These are phyloP conservation scores for Drosophila anceps DNA, from an alignment of 2,888 invertebrate genomes.

Conservation along the genomic window DNA sequence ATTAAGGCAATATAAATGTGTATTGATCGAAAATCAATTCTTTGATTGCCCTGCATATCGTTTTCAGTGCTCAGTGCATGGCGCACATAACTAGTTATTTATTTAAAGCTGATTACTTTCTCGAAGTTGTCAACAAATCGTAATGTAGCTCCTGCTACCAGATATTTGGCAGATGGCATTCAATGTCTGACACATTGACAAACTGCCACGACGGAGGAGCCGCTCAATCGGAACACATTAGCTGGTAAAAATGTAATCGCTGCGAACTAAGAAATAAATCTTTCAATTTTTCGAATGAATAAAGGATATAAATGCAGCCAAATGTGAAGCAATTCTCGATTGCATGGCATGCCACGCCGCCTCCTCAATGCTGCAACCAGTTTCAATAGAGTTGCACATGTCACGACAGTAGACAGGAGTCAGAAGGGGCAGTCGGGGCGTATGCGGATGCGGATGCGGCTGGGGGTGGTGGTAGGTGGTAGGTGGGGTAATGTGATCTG, in stretches of 20 bases:
- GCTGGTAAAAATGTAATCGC: constrained; percentile 72
- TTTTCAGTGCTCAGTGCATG: background rate
- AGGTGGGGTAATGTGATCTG: constrained; percentile 75
- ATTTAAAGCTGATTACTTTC: constrained; percentile 62
- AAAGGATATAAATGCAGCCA: constrained; percentile 68
- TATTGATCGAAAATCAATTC: background rate
- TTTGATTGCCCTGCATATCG: background rate
- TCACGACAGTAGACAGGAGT: constrained; percentile 23
- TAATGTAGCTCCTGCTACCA: constrained; percentile 10
- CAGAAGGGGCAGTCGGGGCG: background rate
- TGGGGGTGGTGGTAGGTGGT: too few species aligned
- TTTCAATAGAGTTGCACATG: constrained; percentile 55
- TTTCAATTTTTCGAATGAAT: constrained; percentile 83
- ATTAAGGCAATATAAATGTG: background rate
- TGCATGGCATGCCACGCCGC: constrained; percentile 42
- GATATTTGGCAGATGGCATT: constrained; percentile 41
- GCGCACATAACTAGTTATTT: constrained; percentile 19
- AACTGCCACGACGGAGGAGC: constrained; percentile 65
- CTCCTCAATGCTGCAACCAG: constrained; percentile 1
- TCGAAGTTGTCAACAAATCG: constrained; percentile 61
- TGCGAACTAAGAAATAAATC: constrained; percentile 83
- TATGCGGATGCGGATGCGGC: background rate
- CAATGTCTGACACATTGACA: constrained; percentile 71
- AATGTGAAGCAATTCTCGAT: constrained; percentile 74
- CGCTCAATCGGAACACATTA: constrained; percentile 77